Conservation (phyloP, 2,888 invertebrate species). For the Metellina segmentata region DNA sequence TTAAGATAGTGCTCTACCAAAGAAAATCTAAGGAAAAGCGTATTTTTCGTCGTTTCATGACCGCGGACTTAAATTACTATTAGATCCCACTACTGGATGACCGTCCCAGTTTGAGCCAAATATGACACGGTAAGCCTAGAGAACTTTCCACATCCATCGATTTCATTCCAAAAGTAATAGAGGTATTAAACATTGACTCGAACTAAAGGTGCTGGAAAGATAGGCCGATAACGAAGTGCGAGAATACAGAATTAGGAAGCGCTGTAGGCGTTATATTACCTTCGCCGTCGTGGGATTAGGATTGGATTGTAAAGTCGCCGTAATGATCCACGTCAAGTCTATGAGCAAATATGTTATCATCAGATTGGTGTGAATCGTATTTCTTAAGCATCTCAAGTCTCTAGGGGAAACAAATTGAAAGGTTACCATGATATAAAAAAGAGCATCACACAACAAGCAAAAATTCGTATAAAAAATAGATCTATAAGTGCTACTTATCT, state of each 20-base stretch:
- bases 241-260: neutral
- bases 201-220: too few relatives aligned
- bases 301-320: constrained; percentile 83
- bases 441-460: neutral
- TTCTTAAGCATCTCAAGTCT: constrained; percentile 93
- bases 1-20: too few relatives aligned
- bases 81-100: too few relatives aligned
- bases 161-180: too few relatives aligned
- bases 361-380: constrained; percentile 96
- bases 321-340: constrained; percentile 94
- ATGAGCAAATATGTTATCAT: constrained; percentile 95
- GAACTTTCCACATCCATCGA: too few relatives aligned
- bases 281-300: constrained; percentile 51
- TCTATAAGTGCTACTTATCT: neutral
- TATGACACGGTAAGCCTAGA: too few relatives aligned
- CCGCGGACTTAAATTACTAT: too few relatives aligned
- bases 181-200: too few relatives aligned
- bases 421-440: neutral
- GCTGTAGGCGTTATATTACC: neutral
- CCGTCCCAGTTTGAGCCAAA: too few relatives aligned
- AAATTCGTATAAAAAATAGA: neutral
- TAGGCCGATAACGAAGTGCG: neutral
- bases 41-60: too few relatives aligned
- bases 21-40: too few relatives aligned
- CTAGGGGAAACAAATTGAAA: constrained; percentile 83